A percentile compares a stretch with the other conserved stretches of the same genome.
Conservation (phyloP, 2,888 invertebrate genomes). For the Steinernema carpocapsae region DNA sequence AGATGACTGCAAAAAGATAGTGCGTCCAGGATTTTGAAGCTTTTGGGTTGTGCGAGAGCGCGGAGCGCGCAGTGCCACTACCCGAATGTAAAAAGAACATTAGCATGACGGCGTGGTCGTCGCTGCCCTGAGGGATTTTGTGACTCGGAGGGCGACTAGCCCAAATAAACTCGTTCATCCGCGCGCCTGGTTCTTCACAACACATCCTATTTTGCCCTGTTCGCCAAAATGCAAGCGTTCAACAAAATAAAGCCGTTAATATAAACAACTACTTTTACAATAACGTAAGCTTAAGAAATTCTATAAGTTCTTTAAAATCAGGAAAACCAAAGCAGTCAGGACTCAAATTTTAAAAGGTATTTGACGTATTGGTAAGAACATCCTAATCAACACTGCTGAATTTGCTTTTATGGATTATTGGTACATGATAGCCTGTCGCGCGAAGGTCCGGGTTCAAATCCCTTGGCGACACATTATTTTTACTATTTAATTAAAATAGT, state of each 20-base stretch:
- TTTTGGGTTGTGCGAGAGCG: neutral
- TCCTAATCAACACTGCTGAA: too few species aligned
- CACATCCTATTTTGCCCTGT: neutral
- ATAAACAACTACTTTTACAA: neutral
- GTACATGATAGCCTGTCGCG: too few species aligned
- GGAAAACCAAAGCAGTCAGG: too few species aligned
- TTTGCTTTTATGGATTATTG: too few species aligned
- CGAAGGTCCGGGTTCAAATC: too few species aligned
- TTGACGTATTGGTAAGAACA: too few species aligned
- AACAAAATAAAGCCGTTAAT: neutral
- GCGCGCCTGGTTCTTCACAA: constrained; percentile 32
- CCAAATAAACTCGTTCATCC: constrained; percentile 34
- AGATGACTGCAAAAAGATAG: constrained; percentile 30
- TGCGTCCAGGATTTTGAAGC: constrained; percentile 26
- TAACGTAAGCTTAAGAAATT: neutral
- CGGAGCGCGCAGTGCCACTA: neutral
- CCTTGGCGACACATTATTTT: too few species aligned
- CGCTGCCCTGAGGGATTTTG: constrained; percentile 35
- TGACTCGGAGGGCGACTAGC: constrained; percentile 31
- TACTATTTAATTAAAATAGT: too few species aligned
- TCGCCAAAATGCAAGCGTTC: neutral
- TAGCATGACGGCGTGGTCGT: constrained; percentile 32
- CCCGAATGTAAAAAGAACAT: constrained; percentile 32
- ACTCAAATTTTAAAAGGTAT: too few species aligned
- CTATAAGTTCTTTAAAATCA: too few species aligned